These are phyloP conservation scores for Falco novaeseelandiae DNA, from an alignment of 2,797 vertebrate genomes.

Conservation along the genomic window DNA sequence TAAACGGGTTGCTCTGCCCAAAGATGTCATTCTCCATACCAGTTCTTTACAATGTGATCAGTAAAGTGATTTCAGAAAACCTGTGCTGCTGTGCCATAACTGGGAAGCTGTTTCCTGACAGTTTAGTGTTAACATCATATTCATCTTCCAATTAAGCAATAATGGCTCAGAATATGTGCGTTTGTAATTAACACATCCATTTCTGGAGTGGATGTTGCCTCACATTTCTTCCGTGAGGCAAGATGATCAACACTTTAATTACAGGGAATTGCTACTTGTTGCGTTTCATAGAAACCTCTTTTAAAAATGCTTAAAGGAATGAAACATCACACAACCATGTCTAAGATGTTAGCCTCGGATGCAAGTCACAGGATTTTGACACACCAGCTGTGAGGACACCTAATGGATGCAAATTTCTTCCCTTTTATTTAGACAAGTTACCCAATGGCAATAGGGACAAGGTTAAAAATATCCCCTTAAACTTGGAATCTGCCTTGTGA, in stretches of 20 bases:
- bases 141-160: background rate
- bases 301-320: background rate
- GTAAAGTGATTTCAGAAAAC: background rate
- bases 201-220: background rate
- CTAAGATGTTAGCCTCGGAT: fast-evolving
- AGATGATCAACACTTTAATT: background rate
- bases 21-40: background rate
- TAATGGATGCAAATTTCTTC: background rate
- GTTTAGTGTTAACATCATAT: background rate
- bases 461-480: background rate
- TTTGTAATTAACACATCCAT: background rate
- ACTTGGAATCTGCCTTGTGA: background rate
- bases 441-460: background rate
- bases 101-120: background rate
- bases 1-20: background rate
- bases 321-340: background rate
- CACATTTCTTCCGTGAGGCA: background rate
- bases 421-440: background rate
- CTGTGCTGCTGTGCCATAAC: background rate
- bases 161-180: background rate
- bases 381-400: background rate
- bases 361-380: background rate
- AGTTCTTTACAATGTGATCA: fast-evolving
- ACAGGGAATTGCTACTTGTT: background rate
- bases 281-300: background rate